Evolutionary conservation across 1,140 invertebrate genomes (phyloP), one percentile per base, ranked within the genome.

Genomic region (Hormaphis cornu): DNA sequence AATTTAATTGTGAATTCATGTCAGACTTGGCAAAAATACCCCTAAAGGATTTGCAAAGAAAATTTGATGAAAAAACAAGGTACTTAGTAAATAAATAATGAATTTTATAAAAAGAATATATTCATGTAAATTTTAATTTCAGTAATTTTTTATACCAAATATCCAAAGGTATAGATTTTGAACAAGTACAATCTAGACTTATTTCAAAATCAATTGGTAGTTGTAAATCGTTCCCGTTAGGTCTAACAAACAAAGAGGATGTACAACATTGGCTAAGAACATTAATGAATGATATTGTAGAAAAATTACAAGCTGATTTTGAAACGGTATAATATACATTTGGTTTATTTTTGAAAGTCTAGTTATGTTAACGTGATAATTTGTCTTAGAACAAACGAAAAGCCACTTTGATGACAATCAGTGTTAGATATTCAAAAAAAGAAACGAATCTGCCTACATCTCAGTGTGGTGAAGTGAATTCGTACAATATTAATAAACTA

Each of bases 191-290:
- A 69, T 82, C 86, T 0, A 82, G 92, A 74, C 85, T 94, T 71
- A 83, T 94, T 54, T 82, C 91, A 1, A 97, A 97, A 78, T 97
- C 93, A 37, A 95, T 98, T 73, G 95, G 93, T 0, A 96, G 93
- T 75, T 93, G 91, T 75, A 98, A 98, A 81, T 92, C 90, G 74
- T 97, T 98, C 78, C 84, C 85, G 14, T 95, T 94, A 0, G 85
- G 86, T n/a, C 82, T 97, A 18, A 79, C 80, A 5, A 86, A 86
- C 2, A 78, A 84, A 69, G 84, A 89, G 66, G 85, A 87, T 72
- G 84, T 95, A 30, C 81, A 81, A 46, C 86, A 89, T 75, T 97
- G 94, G 94, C 77, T 95, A 0, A 80, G 78, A 30, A 87, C 93
- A 76, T 79, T 98, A 7, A 80, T 87, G 0, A 83, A 83, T 37